phyloP scores from a whole-genome alignment of 2,113 vertebrate genomes.

The Mandrillus leucophaeus region DNA sequence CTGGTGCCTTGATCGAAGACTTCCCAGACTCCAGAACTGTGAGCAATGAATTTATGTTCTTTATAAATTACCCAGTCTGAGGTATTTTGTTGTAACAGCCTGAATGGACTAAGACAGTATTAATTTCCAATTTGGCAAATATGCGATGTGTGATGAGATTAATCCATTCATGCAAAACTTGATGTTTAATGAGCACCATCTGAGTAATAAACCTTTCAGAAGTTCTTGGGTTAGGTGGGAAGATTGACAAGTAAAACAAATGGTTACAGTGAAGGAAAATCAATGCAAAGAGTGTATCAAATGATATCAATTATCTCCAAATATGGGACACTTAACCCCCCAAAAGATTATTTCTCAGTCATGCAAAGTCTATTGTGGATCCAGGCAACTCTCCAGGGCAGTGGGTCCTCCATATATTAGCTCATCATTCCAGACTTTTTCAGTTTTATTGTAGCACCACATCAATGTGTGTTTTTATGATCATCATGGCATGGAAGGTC shows the following conservation, averaged over 20 bases:
- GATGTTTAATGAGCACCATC: background rate
- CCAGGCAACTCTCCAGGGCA: background rate
- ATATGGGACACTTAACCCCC: background rate
- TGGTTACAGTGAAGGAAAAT: background rate
- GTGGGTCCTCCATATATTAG: background rate
- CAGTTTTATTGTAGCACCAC: background rate
- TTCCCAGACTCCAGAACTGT: background rate
- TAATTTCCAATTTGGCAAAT: conserved; percentile 13
- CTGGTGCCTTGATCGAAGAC: background rate
- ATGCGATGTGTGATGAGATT: background rate
- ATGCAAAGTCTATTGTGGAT: background rate
- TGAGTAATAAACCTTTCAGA: background rate
- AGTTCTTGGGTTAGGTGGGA: background rate
- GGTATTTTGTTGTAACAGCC: background rate
- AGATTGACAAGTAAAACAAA: background rate
- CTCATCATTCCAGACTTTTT: background rate
- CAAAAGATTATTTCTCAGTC: background rate
- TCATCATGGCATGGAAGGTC: background rate
- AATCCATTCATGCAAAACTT: background rate
- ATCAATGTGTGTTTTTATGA: background rate
- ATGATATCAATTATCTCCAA: background rate
- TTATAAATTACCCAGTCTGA: background rate
- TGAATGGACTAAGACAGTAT: background rate
- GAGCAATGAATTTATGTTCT: background rate
- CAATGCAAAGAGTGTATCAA: background rate